These are phyloP conservation scores for Steatocranus sp. DNA, from an alignment of 2,797 vertebrate species.

Conservation along the genomic window DNA sequence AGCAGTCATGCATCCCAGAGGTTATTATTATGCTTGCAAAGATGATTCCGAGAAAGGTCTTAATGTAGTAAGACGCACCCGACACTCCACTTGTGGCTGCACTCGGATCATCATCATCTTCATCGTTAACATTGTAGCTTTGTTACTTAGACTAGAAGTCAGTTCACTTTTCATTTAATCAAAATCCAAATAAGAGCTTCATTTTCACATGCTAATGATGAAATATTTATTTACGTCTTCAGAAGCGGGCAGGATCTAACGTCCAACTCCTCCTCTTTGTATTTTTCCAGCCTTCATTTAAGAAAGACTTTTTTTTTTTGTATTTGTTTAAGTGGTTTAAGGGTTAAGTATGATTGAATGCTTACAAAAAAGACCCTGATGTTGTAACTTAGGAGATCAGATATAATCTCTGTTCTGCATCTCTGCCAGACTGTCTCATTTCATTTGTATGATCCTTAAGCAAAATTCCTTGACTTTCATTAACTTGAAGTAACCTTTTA, in stretches of 20 bases:
- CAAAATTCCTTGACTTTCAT: constrained; percentile 33
- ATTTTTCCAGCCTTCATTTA: not conserved
- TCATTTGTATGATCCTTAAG: constrained; percentile 3
- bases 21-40: constrained; percentile 30
- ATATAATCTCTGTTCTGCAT: not conserved
- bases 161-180: constrained; percentile 24
- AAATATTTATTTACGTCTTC: not conserved
- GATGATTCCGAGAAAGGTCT: constrained; percentile 14
- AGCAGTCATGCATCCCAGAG: constrained; percentile 13
- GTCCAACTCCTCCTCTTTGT: not conserved
- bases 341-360: not conserved
- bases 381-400: not conserved
- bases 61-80: constrained; percentile 20
- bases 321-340: not conserved
- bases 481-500: constrained; percentile 23
- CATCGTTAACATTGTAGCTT: constrained; percentile 9
- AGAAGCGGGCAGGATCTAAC: not conserved
- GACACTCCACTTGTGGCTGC: not conserved
- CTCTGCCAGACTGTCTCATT: not conserved
- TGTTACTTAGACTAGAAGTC: constrained; percentile 7
- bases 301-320: fast-evolving
- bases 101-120: constrained; percentile 12
- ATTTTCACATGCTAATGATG: not conserved
- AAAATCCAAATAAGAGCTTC: constrained; percentile 15
- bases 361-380: not conserved